Evolutionary conservation across 2,888 invertebrate genomes (phyloP).

Genomic region (Steinernema scapterisci): DNA sequence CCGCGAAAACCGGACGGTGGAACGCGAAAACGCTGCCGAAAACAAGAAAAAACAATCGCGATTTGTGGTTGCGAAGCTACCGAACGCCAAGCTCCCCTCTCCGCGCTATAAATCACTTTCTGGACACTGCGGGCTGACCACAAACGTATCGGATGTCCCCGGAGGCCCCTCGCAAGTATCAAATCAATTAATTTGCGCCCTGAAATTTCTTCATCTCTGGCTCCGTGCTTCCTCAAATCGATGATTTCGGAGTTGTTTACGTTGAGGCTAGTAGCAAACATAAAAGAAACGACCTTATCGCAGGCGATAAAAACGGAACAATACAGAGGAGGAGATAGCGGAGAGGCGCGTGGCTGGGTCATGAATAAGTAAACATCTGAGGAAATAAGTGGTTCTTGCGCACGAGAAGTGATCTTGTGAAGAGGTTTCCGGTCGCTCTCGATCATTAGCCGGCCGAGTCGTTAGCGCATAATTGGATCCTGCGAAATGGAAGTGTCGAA

Average conservation of each 20-base stretch:
- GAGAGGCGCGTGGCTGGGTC: no score
- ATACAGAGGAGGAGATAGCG: no score
- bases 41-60: background rate
- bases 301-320: no score
- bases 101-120: constrained; percentile 13
- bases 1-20: no score
- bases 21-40: background rate
- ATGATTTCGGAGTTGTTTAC: background rate
- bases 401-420: no score
- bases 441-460: no score
- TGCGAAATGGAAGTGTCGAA: no score
- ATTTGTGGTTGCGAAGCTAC: background rate
- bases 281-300: background rate
- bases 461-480: no score
- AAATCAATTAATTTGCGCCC: constrained; percentile 18
- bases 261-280: background rate
- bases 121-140: constrained; percentile 17
- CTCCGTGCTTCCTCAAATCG: background rate
- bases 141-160: constrained; percentile 27
- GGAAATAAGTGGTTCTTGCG: no score
- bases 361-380: no score
- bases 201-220: background rate
- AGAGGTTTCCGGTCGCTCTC: no score
- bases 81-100: background rate
- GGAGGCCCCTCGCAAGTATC: background rate